Evolutionary conservation across 2,113 vertebrate genomes (phyloP), one percentile per base, ranked within the genome.

Genomic region (Heterochromis multidens): DNA sequence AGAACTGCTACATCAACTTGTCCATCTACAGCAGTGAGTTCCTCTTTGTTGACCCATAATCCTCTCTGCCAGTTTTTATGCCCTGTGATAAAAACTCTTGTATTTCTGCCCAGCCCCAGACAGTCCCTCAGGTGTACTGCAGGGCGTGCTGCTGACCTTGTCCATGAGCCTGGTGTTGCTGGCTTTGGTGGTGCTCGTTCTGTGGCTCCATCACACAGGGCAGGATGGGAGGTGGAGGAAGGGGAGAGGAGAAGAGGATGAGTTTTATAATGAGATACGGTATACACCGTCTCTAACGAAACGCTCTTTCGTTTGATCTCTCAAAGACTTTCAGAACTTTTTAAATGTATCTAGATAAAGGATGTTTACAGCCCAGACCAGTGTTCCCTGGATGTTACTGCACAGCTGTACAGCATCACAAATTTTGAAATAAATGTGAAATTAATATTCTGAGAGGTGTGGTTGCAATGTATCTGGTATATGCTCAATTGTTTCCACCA

Each of bases 191-290:
- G 93, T 88, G 11, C 93, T 97, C 6, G 46, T 94, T 37, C 70
- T 95, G 80, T 96, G 96, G 96, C 95, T 97, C 40, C 97, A 95
- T 59, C 96, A 92, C 37, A 95, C 93, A 0, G 95, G 95, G 14
- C 94, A 91, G 81, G 92, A 93, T 3, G 93, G 92, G 16, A 93
- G 92, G 79, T 76, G 91, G 93, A 86, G 40, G 62, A 87, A 87
- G n/a, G 90, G 90, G 31, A 89, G 90, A 23, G 88, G 89, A 4
- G 91, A 94, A 9, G 95, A 95, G 1, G 92, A 91, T 2, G 89
- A 92, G 80, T 85, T 92, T 33, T 96, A 95, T 82, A 95, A 96
- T 4, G 94, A 96, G 85, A 95, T 95, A 40, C 91, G 88, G 52
- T 95, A 95, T 80, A 95, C 94, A 2, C 93, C 94, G 1, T 93